Conservation (phyloP, 2,888 invertebrate species). For the Lithophane semibrunnea region DNA sequence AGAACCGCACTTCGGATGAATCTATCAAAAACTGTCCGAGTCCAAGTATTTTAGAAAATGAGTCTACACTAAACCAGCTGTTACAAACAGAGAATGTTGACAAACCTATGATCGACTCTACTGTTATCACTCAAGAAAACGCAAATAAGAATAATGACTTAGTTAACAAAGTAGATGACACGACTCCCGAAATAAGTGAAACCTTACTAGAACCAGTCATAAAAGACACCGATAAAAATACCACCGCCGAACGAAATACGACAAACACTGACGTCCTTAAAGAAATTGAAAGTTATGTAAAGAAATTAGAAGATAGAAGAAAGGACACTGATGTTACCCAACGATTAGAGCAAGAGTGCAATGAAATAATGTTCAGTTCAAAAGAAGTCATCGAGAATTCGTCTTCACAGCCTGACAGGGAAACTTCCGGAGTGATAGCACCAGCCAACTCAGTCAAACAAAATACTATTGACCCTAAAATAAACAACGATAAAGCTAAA, state of each 20-base stretch:
- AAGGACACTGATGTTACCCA: constrained; percentile 29
- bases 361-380: constrained; percentile 40
- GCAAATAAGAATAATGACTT: neutral
- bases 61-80: constrained; percentile 23
- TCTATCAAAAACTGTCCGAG: constrained; percentile 24
- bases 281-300: constrained; percentile 59
- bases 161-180: neutral
- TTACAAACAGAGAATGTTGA: constrained; percentile 11
- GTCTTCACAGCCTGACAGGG: neutral
- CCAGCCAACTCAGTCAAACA: neutral
- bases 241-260: neutral
- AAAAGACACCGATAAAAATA: constrained; percentile 11
- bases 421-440: neutral
- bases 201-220: neutral
- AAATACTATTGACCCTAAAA: constrained; percentile 1
- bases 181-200: neutral
- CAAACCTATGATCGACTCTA: neutral
- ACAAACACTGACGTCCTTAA: constrained; percentile 38
- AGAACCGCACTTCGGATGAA: constrained; percentile 1
- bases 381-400: neutral
- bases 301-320: constrained; percentile 41
- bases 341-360: constrained; percentile 20
- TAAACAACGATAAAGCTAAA: constrained; percentile 5
- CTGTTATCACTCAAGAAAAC: constrained; percentile 11
- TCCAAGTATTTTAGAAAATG: constrained; percentile 48